Base-by-base conservation (phyloP, 2,888 invertebrate species). In the Lepidochrysops patricia region DNA sequence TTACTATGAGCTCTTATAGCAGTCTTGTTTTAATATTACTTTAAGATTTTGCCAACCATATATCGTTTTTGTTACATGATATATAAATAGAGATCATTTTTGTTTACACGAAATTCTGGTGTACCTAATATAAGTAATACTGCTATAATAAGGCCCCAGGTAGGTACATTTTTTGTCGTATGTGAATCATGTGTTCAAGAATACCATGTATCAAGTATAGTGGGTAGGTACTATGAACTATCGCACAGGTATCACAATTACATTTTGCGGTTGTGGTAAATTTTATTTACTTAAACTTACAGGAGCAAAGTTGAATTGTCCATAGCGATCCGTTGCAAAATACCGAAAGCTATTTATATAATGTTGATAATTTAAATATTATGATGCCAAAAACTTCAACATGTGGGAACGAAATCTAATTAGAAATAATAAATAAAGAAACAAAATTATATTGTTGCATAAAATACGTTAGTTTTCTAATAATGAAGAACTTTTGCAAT, bases 231-330 rank as follows among this genome's bases (percentile, higher is more conserved):
- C n/a, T n/a, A n/a, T n/a, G n/a, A n/a, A n/a, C n/a, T n/a, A 13
- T 43, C 37, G 37, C 19, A 43, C 37, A 43, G 15, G 37, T 43
- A 43, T 43, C 3, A 15, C 15, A 43, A 43, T 43, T 9, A 15
- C 15, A 43, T 43, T 43, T 43, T 43, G 37, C 37, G 13, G 37
- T 60, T 34, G 50, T 54, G 52, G 29, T 29, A 34, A 57, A 77
- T 76, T 76, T 77, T 78, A 81, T 74, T 68, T 71, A 70, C n/a
- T n/a, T n/a, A 84, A 82, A 23, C 5, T 23, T 49, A 23, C n/a
- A 49, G 49, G 25, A 49, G 49, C 25, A n/a, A 0, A 49, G 25
- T n/a, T 25, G 5, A 12, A 49, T 25, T 25, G 5, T 25, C 49
- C 9, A 49, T 25, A 49, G 23, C 25, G 49, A 25, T 25, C 12